phyloP scores from a whole-genome alignment of 2,888 invertebrate genomes.

The Erynnis tages region DNA sequence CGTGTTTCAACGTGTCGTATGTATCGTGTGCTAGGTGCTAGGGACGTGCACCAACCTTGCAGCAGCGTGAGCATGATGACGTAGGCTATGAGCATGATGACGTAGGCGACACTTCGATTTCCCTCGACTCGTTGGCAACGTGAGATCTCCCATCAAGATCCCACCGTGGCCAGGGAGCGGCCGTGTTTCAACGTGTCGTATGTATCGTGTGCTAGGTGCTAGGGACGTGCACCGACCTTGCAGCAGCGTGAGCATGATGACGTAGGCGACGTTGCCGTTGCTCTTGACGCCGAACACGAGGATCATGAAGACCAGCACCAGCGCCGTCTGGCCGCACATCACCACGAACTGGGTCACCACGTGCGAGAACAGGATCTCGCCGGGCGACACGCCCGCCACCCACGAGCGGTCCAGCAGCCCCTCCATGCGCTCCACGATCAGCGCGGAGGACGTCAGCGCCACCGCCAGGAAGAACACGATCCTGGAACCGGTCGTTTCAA shows the following conservation, averaged over 20 bases:
- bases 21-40: too few species aligned
- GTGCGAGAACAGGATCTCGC: constrained; percentile 96
- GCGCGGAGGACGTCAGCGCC: constrained; percentile 94
- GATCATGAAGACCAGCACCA: constrained; percentile 95
- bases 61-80: constrained; percentile 92
- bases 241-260: constrained; percentile 91
- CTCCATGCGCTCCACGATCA: constrained; percentile 95
- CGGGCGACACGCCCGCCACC: constrained; percentile 95
- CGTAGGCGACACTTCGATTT: too few species aligned
- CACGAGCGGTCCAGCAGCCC: constrained; percentile 95
- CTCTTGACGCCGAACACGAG: constrained; percentile 94
- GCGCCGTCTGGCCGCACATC: constrained; percentile 95
- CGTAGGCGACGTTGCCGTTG: constrained; percentile 92
- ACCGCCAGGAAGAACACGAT: constrained; percentile 98
- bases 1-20: too few species aligned
- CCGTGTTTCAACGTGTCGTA: too few species aligned
- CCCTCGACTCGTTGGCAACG: too few species aligned
- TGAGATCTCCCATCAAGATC: too few species aligned
- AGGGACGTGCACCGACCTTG: constrained; percentile 85
- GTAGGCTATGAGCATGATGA: too few species aligned
- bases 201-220: too few species aligned
- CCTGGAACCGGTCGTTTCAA: too few species aligned
- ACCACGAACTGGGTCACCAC: constrained; percentile 97
- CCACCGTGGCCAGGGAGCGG: too few species aligned
- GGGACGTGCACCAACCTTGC: constrained; percentile 84